Percentiles rank a stretch among this genome's conserved stretches.
These are phyloP conservation scores for Thalassoma bifasciatum DNA, from an alignment of 2,113 vertebrate species.

Conservation along the genomic window DNA sequence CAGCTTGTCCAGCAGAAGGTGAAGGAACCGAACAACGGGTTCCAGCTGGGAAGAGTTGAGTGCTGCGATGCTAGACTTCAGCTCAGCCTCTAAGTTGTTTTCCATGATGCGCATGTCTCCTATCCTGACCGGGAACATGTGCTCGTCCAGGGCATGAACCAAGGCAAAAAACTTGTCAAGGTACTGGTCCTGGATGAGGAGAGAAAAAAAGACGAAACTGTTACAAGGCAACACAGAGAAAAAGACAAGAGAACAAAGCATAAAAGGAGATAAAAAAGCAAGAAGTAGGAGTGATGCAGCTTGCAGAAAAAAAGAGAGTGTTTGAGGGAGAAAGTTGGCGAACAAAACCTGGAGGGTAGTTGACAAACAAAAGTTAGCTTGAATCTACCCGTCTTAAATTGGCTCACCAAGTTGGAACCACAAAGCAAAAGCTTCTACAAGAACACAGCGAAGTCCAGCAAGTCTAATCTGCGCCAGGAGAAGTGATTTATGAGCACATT, in stretches of 20 bases:
- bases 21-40: constrained; percentile 97
- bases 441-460: constrained; percentile 47
- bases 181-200: constrained; percentile 89
- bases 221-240: not conserved
- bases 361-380: constrained; percentile 29
- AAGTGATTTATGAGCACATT: constrained; percentile 77
- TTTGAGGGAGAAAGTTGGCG: not conserved
- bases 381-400: constrained; percentile 41
- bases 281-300: not conserved
- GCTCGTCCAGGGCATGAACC: constrained; percentile 97
- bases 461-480: constrained; percentile 54
- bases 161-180: constrained; percentile 99
- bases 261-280: constrained; percentile 1
- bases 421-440: constrained; percentile 51
- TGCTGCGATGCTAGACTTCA: constrained; percentile 95
- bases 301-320: constrained; percentile 3
- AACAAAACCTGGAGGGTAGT: constrained; percentile 11
- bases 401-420: constrained; percentile 41
- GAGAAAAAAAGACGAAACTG: not conserved
- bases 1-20: constrained; percentile 97
- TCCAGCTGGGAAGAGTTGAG: constrained; percentile 95
- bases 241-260: not conserved
- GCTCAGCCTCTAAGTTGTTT: constrained; percentile 96
- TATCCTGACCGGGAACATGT: constrained; percentile 98
- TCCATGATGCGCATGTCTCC: constrained; percentile 99